Conservation (phyloP, 2,888 invertebrate species). For the Caenorhabditis doughertyi region DNA sequence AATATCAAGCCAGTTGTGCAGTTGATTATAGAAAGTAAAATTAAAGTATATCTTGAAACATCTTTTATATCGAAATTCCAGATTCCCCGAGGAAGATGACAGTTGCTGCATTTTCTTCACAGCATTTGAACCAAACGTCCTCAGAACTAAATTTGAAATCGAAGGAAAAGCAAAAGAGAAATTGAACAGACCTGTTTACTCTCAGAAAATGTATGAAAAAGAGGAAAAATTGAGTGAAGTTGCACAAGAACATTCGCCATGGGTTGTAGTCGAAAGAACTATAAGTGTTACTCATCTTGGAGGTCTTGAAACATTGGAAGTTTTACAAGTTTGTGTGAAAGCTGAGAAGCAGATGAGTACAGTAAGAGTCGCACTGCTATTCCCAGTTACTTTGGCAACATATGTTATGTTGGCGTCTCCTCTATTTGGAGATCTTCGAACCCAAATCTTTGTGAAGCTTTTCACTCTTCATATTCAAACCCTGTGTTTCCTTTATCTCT, state of each 20-base stretch:
- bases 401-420: slow-evolving; percentile 79
- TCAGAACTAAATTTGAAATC: slow-evolving; percentile 67
- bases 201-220: slow-evolving; percentile 57
- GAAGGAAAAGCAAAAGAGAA: slow-evolving; percentile 58
- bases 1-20: slow-evolving; percentile 76
- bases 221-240: slow-evolving; percentile 59
- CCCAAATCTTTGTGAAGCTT: slow-evolving; percentile 79
- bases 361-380: slow-evolving; percentile 72
- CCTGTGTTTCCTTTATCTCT: slow-evolving; percentile 80
- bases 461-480: slow-evolving; percentile 78
- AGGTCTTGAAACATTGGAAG: slow-evolving; percentile 60
- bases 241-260: slow-evolving; percentile 70
- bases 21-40: slow-evolving; percentile 71
- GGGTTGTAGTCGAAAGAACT: slow-evolving; percentile 66
- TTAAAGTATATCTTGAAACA: too few species aligned
- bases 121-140: slow-evolving; percentile 65
- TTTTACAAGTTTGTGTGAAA: slow-evolving; percentile 76
- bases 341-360: slow-evolving; percentile 80
- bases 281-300: slow-evolving; percentile 52
- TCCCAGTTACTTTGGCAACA: slow-evolving; percentile 78
- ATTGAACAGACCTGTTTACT: slow-evolving; percentile 55
- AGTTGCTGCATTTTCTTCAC: slow-evolving; percentile 73
- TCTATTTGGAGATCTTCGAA: slow-evolving; percentile 80
- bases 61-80: slow-evolving; percentile 40
- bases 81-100: slow-evolving; percentile 81